These are phyloP conservation scores for Alectoris magna DNA, from an alignment of 2,797 vertebrate genomes.

Conservation along the genomic window DNA sequence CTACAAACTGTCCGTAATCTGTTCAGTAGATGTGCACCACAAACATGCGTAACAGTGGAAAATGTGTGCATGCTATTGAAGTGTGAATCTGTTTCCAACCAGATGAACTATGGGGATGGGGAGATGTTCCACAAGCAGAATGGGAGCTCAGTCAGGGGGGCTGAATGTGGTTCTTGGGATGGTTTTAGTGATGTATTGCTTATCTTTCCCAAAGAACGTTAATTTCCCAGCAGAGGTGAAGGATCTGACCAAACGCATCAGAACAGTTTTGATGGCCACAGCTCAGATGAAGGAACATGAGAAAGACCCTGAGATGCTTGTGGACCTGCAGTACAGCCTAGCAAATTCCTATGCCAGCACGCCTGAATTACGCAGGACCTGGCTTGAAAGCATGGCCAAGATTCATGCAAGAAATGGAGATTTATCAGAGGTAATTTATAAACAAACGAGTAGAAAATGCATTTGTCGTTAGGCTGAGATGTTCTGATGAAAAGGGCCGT, in stretches of 20 bases:
- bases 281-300: conserved; percentile 94
- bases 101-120: neutral
- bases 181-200: conserved; percentile 58
- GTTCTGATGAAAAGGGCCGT: neutral
- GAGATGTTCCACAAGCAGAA: neutral
- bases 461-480: neutral
- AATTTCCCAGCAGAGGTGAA: conserved; percentile 91
- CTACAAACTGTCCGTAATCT: neutral
- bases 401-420: conserved; percentile 90
- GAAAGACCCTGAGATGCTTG: conserved; percentile 92
- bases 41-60: neutral
- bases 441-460: neutral
- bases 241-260: conserved; percentile 90
- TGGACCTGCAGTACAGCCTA: conserved; percentile 91
- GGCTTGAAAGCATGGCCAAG: conserved; percentile 94
- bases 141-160: neutral
- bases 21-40: neutral
- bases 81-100: neutral
- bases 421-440: conserved; percentile 86
- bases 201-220: conserved; percentile 85
- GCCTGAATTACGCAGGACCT: conserved; percentile 88
- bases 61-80: accelerated
- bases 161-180: neutral
- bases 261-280: conserved; percentile 91
- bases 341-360: conserved; percentile 93